Evolutionary conservation across 2,113 vertebrate species (phyloP).

Genomic region (Grammomys surdaster): DNA sequence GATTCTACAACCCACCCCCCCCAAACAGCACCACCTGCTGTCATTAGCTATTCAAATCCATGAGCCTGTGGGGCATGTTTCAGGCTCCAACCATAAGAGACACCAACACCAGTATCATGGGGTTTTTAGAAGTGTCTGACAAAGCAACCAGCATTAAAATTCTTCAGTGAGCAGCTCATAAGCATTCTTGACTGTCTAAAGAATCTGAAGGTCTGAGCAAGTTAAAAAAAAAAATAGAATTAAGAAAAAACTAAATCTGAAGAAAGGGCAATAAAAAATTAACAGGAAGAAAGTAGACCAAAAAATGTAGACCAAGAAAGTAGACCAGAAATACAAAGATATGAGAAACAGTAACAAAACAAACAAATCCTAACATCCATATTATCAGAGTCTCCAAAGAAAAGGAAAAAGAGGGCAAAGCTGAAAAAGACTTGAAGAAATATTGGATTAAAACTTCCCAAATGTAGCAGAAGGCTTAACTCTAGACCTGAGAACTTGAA

Average conservation of each 20-base stretch:
- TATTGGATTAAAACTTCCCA: not conserved
- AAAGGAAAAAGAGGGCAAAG: not conserved
- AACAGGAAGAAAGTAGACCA: not conserved
- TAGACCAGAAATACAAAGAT: not conserved
- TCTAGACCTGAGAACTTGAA: not conserved
- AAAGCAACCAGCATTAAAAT: slow-evolving; percentile 30
- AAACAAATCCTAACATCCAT: not conserved
- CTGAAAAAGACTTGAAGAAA: not conserved
- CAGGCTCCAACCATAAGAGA: not conserved
- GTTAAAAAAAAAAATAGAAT: not conserved
- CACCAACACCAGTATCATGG: not conserved
- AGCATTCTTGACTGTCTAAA: not conserved
- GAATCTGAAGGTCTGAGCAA: not conserved
- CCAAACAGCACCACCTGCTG: not conserved
- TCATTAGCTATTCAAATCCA: not conserved
- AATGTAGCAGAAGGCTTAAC: slow-evolving; percentile 3
- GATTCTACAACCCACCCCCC: not conserved
- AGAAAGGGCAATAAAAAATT: not conserved
- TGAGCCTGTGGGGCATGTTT: no score
- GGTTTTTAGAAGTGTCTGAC: slow-evolving; percentile 4
- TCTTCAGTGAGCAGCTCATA: not conserved
- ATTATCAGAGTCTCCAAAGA: not conserved
- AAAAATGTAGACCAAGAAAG: not conserved
- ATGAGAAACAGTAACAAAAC: not conserved
- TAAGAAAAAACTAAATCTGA: not conserved